Percentiles rank a stretch among this genome's conserved stretches.
These are phyloP conservation scores for Tetranychus piercei DNA, from an alignment of 2,888 invertebrate genomes.

Conservation along the genomic window DNA sequence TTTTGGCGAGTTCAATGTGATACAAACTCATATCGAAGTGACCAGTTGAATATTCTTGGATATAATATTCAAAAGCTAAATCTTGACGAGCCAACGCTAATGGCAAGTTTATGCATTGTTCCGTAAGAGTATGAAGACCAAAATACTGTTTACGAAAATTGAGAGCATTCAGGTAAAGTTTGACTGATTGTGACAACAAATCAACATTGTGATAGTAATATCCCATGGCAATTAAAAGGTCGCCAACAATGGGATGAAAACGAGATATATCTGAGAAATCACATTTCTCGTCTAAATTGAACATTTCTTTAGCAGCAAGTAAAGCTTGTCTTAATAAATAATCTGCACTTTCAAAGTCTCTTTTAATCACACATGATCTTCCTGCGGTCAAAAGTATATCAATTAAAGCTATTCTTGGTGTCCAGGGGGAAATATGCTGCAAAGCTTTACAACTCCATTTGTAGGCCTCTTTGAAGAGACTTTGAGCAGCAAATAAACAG, in stretches of 20 bases:
- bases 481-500: conserved; percentile 58
- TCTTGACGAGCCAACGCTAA: conserved; percentile 79
- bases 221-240: conserved; percentile 68
- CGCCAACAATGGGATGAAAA: conserved; percentile 60
- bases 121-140: conserved; percentile 42
- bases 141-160: conserved; percentile 54
- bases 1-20: conserved; percentile 62
- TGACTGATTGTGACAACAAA: conserved; percentile 61
- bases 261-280: neutral
- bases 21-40: conserved; percentile 60
- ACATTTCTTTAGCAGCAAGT: conserved; percentile 41
- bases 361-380: conserved; percentile 71
- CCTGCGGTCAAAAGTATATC: conserved; percentile 69
- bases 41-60: conserved; percentile 73
- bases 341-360: conserved; percentile 61
- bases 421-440: conserved; percentile 38
- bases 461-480: conserved; percentile 60
- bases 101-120: conserved; percentile 46
- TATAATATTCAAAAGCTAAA: conserved; percentile 77
- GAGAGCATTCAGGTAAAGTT: conserved; percentile 53
- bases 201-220: conserved; percentile 77
- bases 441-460: conserved; percentile 61
- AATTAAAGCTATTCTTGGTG: conserved; percentile 38
- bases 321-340: conserved; percentile 64
- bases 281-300: conserved; percentile 10